Base-by-base conservation (phyloP, 2,888 invertebrate species). In the Caenorhabditis sp. region DNA sequence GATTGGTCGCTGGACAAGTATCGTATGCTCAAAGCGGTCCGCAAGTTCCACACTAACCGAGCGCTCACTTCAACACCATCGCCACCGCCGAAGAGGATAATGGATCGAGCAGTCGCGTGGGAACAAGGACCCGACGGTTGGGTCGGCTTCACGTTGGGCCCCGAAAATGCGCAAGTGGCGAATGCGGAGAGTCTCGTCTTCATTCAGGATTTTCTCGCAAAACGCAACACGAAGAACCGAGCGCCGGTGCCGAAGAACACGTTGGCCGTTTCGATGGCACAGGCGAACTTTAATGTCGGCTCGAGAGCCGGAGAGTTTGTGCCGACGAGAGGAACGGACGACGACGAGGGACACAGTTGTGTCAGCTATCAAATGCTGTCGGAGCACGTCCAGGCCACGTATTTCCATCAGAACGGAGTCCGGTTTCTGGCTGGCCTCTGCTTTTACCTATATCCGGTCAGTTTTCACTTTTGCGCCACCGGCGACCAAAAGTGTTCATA, bases 321-420 rank as follows among this genome's bases (percentile, higher is more conserved):
- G 13, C 39, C 26, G 3, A 24, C 15, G 3, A 39, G 26, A 2
- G 4, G n/a, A 5, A 7, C 9, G 11, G 7, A n/a, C 3, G 24
- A 22, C 22, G n/a, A 13, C 2, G n/a, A n/a, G n/a, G 15, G 15
- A 7, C 26, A 26, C 11, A n/a, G n/a, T n/a, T n/a, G n/a, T n/a
- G 43, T 45, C 30, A 32, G 20, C 26, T 58, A 58, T 17, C 58
- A 58, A 32, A 20, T 45, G 22, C 43, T 45, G 1, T 22, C 58
- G 1, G 22, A 39, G 8, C 17, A 45, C 8, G n/a, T 32, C 20
- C 58, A 58, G 22, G 30, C 43, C 4, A 58, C 58, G 2, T 45
- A 30, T 24, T 58, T 17, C 58, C 43, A 58, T n/a, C 8, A 32
- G 27, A 22, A 45, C 13, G 45, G 45, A 2, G 20, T 45, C 6